Conservation (phyloP, 2,888 invertebrate genomes). For the Drosophila meridionalis region DNA sequence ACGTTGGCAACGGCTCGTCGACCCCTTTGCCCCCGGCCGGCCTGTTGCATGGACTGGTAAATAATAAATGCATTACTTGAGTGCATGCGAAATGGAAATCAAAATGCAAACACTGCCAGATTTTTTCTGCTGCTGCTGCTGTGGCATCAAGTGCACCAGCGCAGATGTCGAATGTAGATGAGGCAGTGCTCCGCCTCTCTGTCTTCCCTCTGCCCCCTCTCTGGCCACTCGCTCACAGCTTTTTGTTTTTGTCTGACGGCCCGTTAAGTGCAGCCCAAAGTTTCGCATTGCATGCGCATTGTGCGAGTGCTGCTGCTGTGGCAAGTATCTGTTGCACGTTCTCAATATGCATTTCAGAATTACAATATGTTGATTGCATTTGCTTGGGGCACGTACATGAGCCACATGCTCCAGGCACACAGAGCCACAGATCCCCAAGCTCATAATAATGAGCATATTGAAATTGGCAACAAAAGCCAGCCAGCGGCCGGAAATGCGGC, state of each 20-base stretch:
- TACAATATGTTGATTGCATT: conserved; percentile 80
- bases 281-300: conserved; percentile 58
- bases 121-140: conserved; percentile 48
- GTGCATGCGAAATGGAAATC: conserved; percentile 76
- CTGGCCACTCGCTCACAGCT: background rate
- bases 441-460: conserved; percentile 72
- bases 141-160: conserved; percentile 55
- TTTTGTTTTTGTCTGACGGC: conserved; percentile 70
- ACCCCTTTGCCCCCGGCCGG: conserved; percentile 1
- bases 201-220: background rate
- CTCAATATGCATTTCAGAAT: conserved; percentile 79
- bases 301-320: conserved; percentile 33
- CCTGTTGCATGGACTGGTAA: conserved; percentile 60
- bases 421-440: conserved; percentile 21
- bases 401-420: conserved; percentile 63
- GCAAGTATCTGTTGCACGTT: conserved; percentile 75
- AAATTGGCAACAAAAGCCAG: conserved; percentile 65
- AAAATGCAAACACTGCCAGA: conserved; percentile 78
- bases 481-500: conserved; percentile 25
- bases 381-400: conserved; percentile 65
- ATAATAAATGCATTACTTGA: conserved; percentile 79
- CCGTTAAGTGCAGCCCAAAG: conserved; percentile 72
- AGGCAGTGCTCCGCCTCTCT: conserved; percentile 30
- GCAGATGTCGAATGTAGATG: conserved; percentile 38
- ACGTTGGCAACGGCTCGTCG: conserved; percentile 11